A percentile compares a stretch with the other conserved stretches of the same genome.
phyloP scores from a whole-genome alignment of 2,113 vertebrate genomes.

The Proteles cristata region DNA sequence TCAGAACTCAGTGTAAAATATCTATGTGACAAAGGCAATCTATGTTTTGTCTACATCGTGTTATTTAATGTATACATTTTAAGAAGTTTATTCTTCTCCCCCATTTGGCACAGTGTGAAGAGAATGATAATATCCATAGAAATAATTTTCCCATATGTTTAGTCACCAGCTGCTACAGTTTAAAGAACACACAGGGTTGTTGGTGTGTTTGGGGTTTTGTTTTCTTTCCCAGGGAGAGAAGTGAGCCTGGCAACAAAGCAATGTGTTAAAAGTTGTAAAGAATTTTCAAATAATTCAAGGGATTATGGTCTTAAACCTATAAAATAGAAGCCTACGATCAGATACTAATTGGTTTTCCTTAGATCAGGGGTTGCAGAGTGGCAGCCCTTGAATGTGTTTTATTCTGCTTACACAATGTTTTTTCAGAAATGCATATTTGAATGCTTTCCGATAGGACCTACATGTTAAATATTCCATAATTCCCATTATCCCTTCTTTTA shows the following conservation, averaged over 20 bases:
- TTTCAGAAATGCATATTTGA: not conserved
- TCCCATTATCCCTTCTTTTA: not conserved
- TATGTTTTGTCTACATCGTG: slow-evolving; percentile 63
- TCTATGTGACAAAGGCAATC: slow-evolving; percentile 58
- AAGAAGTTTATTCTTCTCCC: slow-evolving; percentile 51
- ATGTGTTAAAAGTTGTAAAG: slow-evolving; percentile 17
- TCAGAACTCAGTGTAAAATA: slow-evolving; percentile 54
- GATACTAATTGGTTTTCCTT: not conserved
- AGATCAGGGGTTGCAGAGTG: not conserved
- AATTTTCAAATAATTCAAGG: slow-evolving; percentile 50
- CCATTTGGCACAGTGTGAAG: not conserved
- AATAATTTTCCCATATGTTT: slow-evolving; percentile 56
- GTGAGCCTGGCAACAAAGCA: not conserved
- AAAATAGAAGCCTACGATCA: not conserved
- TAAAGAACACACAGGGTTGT: slow-evolving; percentile 42
- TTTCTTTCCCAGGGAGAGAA: slow-evolving; percentile 51
- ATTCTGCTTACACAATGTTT: not conserved
- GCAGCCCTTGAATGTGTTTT: not conserved
- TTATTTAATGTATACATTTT: slow-evolving; percentile 56
- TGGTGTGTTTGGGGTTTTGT: slow-evolving; percentile 42
- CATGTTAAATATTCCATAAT: not conserved
- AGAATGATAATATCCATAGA: slow-evolving; percentile 58
- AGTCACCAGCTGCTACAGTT: slow-evolving; percentile 49
- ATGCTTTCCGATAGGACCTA: not conserved
- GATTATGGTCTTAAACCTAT: slow-evolving; percentile 47